Base-by-base conservation (phyloP, 2,797 vertebrate species). In the Lycodopsis pacificus region DNA sequence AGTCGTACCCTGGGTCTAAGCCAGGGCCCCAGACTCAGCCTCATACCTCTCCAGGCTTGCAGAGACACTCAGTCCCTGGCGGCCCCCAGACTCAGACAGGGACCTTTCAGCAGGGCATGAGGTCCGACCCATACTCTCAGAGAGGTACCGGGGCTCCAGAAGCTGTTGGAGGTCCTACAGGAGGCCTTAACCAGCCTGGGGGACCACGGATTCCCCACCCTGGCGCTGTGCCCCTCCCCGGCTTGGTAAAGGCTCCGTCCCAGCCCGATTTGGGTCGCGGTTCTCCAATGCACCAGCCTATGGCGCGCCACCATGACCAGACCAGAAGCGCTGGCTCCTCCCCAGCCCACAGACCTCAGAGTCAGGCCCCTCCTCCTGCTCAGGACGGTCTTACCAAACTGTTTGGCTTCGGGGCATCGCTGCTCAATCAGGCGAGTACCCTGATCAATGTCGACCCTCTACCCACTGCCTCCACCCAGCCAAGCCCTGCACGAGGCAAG, bases 371-470 rank as follows among this genome's bases (percentile, higher is more conserved):
- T 80, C 93, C 95, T 74, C 93, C 96, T 46, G 94, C 96, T 20
- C 97, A 99, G 88, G 97, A 98, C 20, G 98, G 98, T 66, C 95
- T 99, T 81, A 98, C 98, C 0, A 99, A 99, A 92, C 95, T 99
- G 66, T 99, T 99, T 0, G 98, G 98, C 74, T 97, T 99, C 0
- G 98, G 98, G 22, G 98, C 98, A 0, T 99, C 98, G 2, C 94
- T 99, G 34, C 95, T 99, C 70, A 99, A 97, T 92, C 98, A 99
- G 92, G 98, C 98, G 0, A 99, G 97, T 90, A 99, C 97, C 0
- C 95, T 99, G 20, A 99, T 99, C 88, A 97, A 96, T 4, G 97
- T 95, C 27, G 98, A 99, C 91, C 97, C 97, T 36, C 94, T 98
- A 59, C 88, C 95, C 48, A 91, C 92, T 0, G 72, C 72, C 48